These are phyloP conservation scores for Cryptoblepharus egeriae DNA, from an alignment of 2,797 vertebrate species.

Conservation along the genomic window DNA sequence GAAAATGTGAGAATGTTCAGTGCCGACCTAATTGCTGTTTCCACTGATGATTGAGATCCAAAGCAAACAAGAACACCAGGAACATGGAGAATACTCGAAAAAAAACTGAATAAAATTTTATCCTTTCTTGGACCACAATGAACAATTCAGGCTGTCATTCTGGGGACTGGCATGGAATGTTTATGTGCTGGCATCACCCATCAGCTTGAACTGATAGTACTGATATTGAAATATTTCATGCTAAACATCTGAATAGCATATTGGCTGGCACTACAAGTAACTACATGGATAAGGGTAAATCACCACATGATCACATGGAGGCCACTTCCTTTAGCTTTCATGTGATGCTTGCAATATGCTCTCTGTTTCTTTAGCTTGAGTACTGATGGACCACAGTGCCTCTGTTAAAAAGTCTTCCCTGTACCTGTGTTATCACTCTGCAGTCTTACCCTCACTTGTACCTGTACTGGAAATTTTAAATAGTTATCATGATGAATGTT, in stretches of 20 bases:
- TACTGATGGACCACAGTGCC: no score
- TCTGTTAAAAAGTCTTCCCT: no score
- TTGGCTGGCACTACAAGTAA: not conserved
- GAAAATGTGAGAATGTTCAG: not conserved
- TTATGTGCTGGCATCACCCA: not conserved
- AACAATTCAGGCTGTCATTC: not conserved
- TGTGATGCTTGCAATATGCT: not conserved
- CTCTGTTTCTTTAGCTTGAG: not conserved
- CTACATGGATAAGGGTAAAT: not conserved
- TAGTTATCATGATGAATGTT: not conserved
- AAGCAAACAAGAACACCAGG: not conserved
- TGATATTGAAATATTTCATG: not conserved
- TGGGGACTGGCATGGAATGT: not conserved
- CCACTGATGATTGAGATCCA: not conserved
- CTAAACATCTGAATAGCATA: not conserved
- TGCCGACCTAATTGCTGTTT: not conserved
- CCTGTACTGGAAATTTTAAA: not conserved
- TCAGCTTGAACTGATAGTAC: not conserved
- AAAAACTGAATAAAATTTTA: not conserved
- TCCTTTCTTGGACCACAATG: no score
- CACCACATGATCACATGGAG: no score
- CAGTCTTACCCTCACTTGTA: no score
- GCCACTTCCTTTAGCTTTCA: no score
- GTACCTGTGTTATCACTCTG: no score
- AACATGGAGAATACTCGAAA: not conserved